Evolutionary conservation across 2,888 invertebrate genomes (phyloP).

Genomic region (Lobophora halterata): DNA sequence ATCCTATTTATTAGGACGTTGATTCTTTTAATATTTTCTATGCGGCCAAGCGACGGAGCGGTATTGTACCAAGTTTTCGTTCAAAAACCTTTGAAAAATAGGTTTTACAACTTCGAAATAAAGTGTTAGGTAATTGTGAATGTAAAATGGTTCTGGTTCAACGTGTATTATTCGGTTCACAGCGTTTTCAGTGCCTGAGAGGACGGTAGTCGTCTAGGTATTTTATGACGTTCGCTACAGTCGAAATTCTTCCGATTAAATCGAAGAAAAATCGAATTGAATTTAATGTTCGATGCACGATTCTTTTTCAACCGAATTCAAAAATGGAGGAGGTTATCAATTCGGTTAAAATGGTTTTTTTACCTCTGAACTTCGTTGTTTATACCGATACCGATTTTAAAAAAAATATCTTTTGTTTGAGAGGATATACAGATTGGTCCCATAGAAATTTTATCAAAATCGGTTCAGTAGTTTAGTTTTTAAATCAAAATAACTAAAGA

Average conservation of each 20-base stretch:
- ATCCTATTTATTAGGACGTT: constrained; percentile 25
- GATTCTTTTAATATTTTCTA: constrained; percentile 34
- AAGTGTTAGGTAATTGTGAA: constrained; percentile 23
- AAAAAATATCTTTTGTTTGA: too few species aligned
- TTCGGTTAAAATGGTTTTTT: too few species aligned
- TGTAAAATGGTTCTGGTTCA: constrained; percentile 35
- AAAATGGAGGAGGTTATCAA: too few species aligned
- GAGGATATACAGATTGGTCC: too few species aligned
- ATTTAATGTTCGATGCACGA: constrained; percentile 42
- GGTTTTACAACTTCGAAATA: constrained; percentile 8
- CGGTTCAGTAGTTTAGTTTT: too few species aligned
- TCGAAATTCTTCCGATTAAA: constrained; percentile 49
- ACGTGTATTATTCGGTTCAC: constrained; percentile 61
- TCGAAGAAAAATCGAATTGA: constrained; percentile 52
- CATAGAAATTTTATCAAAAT: too few species aligned
- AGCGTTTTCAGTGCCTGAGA: constrained; percentile 44
- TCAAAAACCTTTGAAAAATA: constrained; percentile 17
- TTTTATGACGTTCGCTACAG: constrained; percentile 52
- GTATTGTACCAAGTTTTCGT: constrained; percentile 20
- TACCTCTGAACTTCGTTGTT: too few species aligned
- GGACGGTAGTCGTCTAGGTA: constrained; percentile 46
- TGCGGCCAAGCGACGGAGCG: constrained; percentile 28
- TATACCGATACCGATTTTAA: too few species aligned
- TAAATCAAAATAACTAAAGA: too few species aligned
- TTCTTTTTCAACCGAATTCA: too few species aligned